Conservation (phyloP, 2,113 vertebrate genomes). For the Apodemus speciosus region DNA sequence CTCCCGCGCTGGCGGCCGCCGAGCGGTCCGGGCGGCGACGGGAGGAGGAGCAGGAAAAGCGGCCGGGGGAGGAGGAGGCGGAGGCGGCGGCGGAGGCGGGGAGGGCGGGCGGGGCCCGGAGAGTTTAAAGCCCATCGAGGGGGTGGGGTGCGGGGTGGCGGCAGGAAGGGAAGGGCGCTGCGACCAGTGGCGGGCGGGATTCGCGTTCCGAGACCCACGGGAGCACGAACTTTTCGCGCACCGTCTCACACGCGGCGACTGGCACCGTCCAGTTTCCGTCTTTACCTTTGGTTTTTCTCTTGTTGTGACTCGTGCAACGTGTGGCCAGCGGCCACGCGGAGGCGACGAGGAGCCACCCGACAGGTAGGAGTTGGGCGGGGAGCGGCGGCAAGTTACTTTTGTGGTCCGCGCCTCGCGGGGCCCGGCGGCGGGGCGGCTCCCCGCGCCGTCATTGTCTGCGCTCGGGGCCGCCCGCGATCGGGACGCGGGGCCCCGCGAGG, state of each 20-base stretch:
- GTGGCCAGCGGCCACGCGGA: conserved; percentile 47
- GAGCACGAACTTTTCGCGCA: conserved; percentile 65
- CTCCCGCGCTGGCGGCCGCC: conserved; percentile 62
- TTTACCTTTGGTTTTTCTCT: neutral
- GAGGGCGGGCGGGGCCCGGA: conserved; percentile 60
- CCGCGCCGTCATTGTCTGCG: conserved; percentile 70
- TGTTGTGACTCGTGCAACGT: neutral
- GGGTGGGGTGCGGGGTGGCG: conserved; percentile 65
- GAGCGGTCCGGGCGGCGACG: conserved; percentile 60
- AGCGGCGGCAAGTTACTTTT: conserved; percentile 73
- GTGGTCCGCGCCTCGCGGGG: conserved; percentile 47
- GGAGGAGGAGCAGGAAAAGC: conserved; percentile 75
- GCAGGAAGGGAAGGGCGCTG: conserved; percentile 53
- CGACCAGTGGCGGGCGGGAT: conserved; percentile 30
- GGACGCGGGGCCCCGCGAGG: conserved; percentile 52
- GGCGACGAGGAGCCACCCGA: conserved; percentile 25
- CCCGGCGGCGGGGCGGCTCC: conserved; percentile 33
- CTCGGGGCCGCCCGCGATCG: conserved; percentile 24
- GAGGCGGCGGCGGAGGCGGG: conserved; percentile 54
- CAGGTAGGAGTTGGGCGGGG: conserved; percentile 66
- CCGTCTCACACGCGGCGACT: neutral
- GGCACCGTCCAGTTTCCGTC: conserved; percentile 31
- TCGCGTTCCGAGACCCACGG: neutral
- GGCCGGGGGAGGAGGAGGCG: conserved; percentile 70
- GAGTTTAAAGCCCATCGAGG: conserved; percentile 76